Evolutionary conservation across 2,113 vertebrate species (phyloP).

Genomic region (Heteronetta atricapilla): DNA sequence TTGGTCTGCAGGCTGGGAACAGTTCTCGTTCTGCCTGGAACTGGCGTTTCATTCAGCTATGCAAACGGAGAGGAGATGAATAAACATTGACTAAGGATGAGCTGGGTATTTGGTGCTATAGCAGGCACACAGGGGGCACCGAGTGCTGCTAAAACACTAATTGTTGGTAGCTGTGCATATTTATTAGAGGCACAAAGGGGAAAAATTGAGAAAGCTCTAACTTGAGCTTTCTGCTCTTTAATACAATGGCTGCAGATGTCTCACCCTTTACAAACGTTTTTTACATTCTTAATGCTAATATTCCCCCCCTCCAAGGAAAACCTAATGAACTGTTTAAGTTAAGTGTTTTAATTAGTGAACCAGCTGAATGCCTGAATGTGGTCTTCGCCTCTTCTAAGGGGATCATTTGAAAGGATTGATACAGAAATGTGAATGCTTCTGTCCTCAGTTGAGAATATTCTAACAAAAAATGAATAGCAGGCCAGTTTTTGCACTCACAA

Average conservation of each 20-base stretch:
- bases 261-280: not conserved
- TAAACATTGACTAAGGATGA: conserved; percentile 18
- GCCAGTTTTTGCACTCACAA: not conserved
- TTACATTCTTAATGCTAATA: not conserved
- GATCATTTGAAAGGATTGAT: not conserved
- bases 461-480: not conserved
- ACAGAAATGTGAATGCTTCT: not conserved
- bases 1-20: conserved; percentile 46
- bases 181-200: not conserved
- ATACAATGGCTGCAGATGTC: not conserved
- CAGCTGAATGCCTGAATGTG: not conserved
- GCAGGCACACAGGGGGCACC: not conserved
- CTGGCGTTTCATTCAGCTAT: conserved; percentile 20
- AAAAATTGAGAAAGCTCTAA: not conserved
- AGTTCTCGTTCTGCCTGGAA: not conserved
- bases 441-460: not conserved
- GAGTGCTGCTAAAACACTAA: conserved; percentile 4
- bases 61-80: conserved; percentile 25
- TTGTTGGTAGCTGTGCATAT: not conserved
- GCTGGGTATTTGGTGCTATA: conserved; percentile 2
- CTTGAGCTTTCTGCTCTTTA: not conserved
- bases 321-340: not conserved
- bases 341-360: not conserved
- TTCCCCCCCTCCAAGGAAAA: not conserved
- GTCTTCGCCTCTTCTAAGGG: not conserved